Conservation (phyloP, 2,888 invertebrate species). For the Hydriomena furcata region DNA sequence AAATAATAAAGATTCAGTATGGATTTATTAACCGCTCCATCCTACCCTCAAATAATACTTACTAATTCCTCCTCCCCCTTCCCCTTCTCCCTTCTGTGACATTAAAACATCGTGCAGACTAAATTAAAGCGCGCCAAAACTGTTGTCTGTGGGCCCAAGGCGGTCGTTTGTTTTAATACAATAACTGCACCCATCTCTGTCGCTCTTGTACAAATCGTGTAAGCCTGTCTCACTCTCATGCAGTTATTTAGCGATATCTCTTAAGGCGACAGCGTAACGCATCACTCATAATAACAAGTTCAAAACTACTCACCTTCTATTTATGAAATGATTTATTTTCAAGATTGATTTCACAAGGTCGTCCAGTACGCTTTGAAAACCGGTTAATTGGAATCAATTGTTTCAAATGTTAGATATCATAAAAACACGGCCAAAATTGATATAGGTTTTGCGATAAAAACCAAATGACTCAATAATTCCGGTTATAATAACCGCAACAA, state of each 20-base stretch:
- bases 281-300: slow-evolving; percentile 51
- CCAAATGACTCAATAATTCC: slow-evolving; percentile 10
- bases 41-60: slow-evolving; percentile 81
- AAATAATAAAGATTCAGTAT: slow-evolving; percentile 43
- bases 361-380: slow-evolving; percentile 20
- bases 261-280: slow-evolving; percentile 70
- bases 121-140: slow-evolving; percentile 83
- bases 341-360: slow-evolving; percentile 36
- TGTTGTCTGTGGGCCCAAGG: slow-evolving; percentile 79
- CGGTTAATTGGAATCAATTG: slow-evolving; percentile 28
- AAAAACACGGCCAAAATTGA: slow-evolving; percentile 12
- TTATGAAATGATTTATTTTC: slow-evolving; percentile 45
- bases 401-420: slow-evolving; percentile 4
- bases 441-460: slow-evolving; percentile 22
- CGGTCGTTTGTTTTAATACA: slow-evolving; percentile 83
- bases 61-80: slow-evolving; percentile 50
- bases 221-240: slow-evolving; percentile 53
- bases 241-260: slow-evolving; percentile 67
- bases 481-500: slow-evolving; percentile 20
- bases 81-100: slow-evolving; percentile 69
- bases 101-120: slow-evolving; percentile 81
- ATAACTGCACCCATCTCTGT: slow-evolving; percentile 72
- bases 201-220: slow-evolving; percentile 57
- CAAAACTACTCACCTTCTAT: slow-evolving; percentile 36
- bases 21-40: slow-evolving; percentile 75